These are phyloP conservation scores for Pentalonia nigronervosa DNA, from an alignment of 1,140 invertebrate species.

Conservation along the genomic window DNA sequence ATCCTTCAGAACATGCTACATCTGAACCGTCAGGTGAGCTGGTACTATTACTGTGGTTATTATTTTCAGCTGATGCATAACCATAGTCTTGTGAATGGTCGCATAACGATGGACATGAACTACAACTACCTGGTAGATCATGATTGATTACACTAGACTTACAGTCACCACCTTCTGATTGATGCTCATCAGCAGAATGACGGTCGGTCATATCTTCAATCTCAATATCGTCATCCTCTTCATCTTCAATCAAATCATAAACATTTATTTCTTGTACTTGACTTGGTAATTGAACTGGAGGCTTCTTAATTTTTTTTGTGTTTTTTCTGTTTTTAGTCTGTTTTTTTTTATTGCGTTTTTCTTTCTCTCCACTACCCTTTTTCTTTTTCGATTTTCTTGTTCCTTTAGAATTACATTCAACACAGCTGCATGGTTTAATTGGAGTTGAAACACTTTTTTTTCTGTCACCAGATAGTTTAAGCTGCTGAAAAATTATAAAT, in stretches of 20 bases:
- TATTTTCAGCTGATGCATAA: conserved; percentile 81
- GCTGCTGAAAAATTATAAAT: conserved; percentile 28
- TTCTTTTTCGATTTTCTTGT: conserved; percentile 54
- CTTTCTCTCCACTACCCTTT: conserved; percentile 38
- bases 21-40: conserved; percentile 85
- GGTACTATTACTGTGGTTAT: conserved; percentile 65
- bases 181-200: conserved; percentile 30
- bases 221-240: conserved; percentile 28
- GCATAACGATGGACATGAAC: conserved; percentile 65
- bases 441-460: conserved; percentile 51
- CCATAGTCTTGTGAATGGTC: conserved; percentile 83
- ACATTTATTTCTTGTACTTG: not conserved
- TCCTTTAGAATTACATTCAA: conserved; percentile 51
- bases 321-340: conserved; percentile 49
- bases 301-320: conserved; percentile 50
- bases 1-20: conserved; percentile 82
- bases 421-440: conserved; percentile 19
- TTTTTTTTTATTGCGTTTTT: conserved; percentile 52
- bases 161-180: conserved; percentile 41
- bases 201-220: conserved; percentile 47
- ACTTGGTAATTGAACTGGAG: conserved; percentile 14
- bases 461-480: conserved; percentile 35
- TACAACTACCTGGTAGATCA: conserved; percentile 52
- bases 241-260: conserved; percentile 36
- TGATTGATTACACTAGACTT: conserved; percentile 45